These are phyloP conservation scores for Petrocephalus sullivani DNA, from an alignment of 2,797 vertebrate genomes.

Conservation along the genomic window DNA sequence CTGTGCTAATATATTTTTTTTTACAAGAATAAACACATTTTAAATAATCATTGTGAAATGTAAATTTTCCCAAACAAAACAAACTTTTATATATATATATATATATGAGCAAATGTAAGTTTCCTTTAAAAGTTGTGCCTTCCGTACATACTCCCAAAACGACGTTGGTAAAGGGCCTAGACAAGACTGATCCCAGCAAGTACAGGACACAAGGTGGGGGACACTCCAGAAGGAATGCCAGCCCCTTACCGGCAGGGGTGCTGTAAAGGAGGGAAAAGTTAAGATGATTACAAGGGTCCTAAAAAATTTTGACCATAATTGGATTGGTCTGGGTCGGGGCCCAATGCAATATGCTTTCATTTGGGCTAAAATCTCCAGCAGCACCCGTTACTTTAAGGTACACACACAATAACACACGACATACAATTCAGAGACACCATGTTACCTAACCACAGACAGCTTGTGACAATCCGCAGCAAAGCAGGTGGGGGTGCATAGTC, in stretches of 20 bases:
- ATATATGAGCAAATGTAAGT: not conserved
- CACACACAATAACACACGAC: not conserved
- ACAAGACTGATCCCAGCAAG: not conserved
- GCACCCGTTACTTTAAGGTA: not conserved
- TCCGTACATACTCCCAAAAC: not conserved
- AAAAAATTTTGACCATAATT: not conserved
- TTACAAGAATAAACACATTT: not conserved
- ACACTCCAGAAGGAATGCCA: not conserved
- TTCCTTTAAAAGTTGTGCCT: not conserved
- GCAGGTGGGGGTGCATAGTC: not conserved
- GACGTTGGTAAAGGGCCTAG: no score
- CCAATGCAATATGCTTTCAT: not conserved
- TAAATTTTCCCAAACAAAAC: not conserved
- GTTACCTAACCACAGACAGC: not conserved
- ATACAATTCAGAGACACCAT: not conserved
- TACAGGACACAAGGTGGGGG: not conserved
- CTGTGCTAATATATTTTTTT: not conserved
- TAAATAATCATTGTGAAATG: not conserved
- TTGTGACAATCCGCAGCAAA: not conserved
- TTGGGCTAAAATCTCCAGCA: not conserved
- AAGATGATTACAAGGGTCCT: not conserved
- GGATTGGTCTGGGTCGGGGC: not conserved
- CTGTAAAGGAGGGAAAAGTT: not conserved
- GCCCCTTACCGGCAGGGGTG: not conserved
- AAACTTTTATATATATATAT: no score